A percentile compares a stretch with the other conserved stretches of the same genome.
Conservation (phyloP, 64 coral and sea anemone species). For the Montipora efflorescens region DNA sequence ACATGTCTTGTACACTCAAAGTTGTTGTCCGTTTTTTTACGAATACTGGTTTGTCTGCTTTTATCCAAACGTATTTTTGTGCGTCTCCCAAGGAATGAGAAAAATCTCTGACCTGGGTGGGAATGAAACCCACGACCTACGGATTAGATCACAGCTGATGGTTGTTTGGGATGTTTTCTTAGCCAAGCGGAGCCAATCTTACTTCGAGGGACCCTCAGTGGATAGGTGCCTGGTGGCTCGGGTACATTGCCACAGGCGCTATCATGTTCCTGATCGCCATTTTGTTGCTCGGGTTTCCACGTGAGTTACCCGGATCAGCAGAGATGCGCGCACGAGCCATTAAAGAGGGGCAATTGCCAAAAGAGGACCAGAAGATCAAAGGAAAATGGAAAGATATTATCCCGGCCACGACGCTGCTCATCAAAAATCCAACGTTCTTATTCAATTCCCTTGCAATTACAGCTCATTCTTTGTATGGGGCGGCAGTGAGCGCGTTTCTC, state of each 20-base stretch:
- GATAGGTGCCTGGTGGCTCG: constrained; percentile 98
- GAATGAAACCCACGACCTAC: too few relatives aligned
- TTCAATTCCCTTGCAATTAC: constrained; percentile 74
- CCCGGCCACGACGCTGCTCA: constrained; percentile 63
- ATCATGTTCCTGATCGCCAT: constrained; percentile 47
- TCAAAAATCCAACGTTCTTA: constrained; percentile 84
- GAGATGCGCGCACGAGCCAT: constrained; percentile 80
- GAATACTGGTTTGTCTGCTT: too few relatives aligned
- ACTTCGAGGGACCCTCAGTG: constrained; percentile 66
- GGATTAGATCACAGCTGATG: too few relatives aligned
- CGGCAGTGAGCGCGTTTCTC: constrained; percentile 67
- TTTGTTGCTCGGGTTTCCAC: constrained; percentile 69
- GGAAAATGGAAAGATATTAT: constrained; percentile 67
- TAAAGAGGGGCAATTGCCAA: constrained; percentile 74
- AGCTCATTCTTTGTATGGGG: constrained; percentile 46
- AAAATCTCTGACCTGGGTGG: too few relatives aligned
- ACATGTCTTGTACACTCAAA: too few relatives aligned
- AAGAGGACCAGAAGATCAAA: constrained; percentile 58
- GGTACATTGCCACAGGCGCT: constrained; percentile 56
- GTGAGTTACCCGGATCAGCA: constrained; percentile 74
- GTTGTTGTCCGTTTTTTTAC: too few relatives aligned
- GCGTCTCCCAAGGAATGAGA: too few relatives aligned
- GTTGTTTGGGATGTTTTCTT: not conserved
- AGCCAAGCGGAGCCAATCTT: constrained; percentile 68
- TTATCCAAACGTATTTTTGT: too few relatives aligned